Conservation (phyloP, 2,113 vertebrate species). For the Ageneiosus marmoratus region DNA sequence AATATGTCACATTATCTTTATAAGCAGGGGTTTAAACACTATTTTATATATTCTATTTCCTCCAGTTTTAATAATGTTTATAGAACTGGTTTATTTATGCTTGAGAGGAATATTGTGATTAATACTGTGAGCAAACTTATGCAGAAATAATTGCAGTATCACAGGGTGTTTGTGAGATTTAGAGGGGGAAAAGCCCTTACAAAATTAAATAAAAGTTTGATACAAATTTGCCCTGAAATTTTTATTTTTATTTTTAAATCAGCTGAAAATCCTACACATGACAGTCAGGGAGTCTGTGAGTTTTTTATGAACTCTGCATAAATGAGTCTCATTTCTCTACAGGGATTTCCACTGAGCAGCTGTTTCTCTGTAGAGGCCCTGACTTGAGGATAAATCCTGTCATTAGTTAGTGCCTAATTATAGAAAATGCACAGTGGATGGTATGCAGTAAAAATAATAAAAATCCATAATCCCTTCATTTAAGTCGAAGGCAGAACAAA, state of each 20-base stretch:
- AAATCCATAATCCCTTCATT: constrained; percentile 12
- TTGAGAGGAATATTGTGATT: not conserved
- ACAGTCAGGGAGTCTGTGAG: not conserved
- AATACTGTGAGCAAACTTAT: not conserved
- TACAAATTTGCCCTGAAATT: no score
- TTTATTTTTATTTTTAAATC: no score
- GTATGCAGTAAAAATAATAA: constrained; percentile 22
- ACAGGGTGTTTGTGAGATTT: not conserved
- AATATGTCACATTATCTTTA: not conserved
- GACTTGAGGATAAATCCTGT: constrained; percentile 17
- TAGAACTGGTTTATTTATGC: not conserved
- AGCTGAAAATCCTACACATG: not conserved
- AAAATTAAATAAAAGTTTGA: not conserved
- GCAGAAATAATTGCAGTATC: not conserved
- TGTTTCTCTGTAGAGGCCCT: constrained; percentile 9
- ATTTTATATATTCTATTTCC: not conserved
- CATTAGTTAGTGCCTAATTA: constrained; percentile 2
- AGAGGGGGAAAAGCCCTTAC: not conserved
- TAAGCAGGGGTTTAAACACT: not conserved
- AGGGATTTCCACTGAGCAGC: constrained; percentile 13
- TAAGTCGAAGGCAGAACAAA: constrained; percentile 13
- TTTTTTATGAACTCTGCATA: not conserved
- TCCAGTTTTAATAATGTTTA: not conserved
- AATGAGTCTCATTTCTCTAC: constrained; percentile 1
- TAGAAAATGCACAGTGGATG: not conserved